Percentiles rank a stretch among this genome's conserved stretches.
phyloP scores from a whole-genome alignment of 2,888 invertebrate species.

The Xylophagus ater region DNA sequence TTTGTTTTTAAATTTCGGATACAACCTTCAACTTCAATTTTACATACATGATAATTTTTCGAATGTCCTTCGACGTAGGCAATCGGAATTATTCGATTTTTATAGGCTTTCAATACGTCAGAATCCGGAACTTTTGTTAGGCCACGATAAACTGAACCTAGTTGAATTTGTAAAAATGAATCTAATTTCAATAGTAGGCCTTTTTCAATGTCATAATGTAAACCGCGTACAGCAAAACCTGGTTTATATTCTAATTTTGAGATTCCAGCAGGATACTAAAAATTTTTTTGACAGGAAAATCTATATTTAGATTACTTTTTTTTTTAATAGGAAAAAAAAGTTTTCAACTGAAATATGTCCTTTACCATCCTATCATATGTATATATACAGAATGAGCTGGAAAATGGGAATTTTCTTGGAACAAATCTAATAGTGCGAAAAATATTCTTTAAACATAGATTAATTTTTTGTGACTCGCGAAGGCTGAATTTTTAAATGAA shows the following conservation, averaged over 20 bases:
- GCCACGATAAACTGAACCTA: constrained; percentile 86
- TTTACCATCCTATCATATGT: neutral
- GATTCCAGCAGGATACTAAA: constrained; percentile 82
- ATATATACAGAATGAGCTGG: too few relatives aligned
- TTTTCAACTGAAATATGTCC: neutral
- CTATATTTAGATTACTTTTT: too few relatives aligned
- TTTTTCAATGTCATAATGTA: constrained; percentile 97
- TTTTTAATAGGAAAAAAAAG: neutral
- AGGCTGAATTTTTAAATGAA: too few relatives aligned
- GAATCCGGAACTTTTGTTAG: constrained; percentile 67
- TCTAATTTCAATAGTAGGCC: constrained; percentile 88
- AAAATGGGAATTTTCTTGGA: too few relatives aligned
- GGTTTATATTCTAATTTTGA: constrained; percentile 72
- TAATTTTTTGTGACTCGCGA: too few relatives aligned
- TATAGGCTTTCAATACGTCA: constrained; percentile 76
- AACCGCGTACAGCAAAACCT: constrained; percentile 88
- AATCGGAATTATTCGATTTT: constrained; percentile 74
- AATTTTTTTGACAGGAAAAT: too few relatives aligned
- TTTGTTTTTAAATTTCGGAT: too few relatives aligned
- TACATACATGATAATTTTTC: constrained; percentile 52
- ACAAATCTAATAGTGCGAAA: too few relatives aligned
- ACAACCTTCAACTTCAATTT: too few relatives aligned
- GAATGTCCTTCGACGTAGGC: constrained; percentile 75
- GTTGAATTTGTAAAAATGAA: constrained; percentile 92
- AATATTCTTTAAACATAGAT: too few relatives aligned